phyloP scores from a whole-genome alignment of 2,888 invertebrate genomes.

The Parnassius glacialis region DNA sequence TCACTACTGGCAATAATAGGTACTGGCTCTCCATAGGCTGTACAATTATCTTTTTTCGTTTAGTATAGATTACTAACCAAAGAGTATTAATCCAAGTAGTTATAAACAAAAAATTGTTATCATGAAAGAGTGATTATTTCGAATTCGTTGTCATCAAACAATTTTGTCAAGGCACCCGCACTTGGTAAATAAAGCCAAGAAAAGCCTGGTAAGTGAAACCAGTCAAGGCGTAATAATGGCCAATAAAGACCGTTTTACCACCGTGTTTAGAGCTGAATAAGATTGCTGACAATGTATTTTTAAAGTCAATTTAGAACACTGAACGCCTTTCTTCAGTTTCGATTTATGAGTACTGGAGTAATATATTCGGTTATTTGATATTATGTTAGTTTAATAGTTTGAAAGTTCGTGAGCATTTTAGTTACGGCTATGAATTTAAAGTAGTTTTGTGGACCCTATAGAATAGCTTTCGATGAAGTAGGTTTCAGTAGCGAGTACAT shows the following conservation, averaged over 20 bases:
- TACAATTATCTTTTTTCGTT: no score
- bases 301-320: slow-evolving; percentile 27
- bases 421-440: no score
- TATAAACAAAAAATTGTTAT: no score
- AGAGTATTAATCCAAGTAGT: no score
- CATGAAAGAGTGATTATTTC: no score
- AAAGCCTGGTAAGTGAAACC: slow-evolving; percentile 24
- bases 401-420: background rate
- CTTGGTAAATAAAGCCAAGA: slow-evolving; percentile 17
- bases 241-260: slow-evolving; percentile 30
- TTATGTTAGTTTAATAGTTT: slow-evolving; percentile 11
- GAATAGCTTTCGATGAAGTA: no score
- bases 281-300: slow-evolving; percentile 26
- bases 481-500: no score
- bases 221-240: slow-evolving; percentile 29
- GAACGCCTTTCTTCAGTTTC: slow-evolving; percentile 17
- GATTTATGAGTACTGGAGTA: slow-evolving; percentile 20
- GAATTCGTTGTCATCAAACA: no score
- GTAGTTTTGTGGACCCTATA: no score
- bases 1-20: no score
- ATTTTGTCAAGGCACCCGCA: background rate
- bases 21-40: no score
- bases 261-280: slow-evolving; percentile 21
- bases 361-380: slow-evolving; percentile 12
- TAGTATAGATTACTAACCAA: no score